Evolutionary conservation across 2,888 invertebrate species (phyloP).

Genomic region (Hypena proboscidalis): DNA sequence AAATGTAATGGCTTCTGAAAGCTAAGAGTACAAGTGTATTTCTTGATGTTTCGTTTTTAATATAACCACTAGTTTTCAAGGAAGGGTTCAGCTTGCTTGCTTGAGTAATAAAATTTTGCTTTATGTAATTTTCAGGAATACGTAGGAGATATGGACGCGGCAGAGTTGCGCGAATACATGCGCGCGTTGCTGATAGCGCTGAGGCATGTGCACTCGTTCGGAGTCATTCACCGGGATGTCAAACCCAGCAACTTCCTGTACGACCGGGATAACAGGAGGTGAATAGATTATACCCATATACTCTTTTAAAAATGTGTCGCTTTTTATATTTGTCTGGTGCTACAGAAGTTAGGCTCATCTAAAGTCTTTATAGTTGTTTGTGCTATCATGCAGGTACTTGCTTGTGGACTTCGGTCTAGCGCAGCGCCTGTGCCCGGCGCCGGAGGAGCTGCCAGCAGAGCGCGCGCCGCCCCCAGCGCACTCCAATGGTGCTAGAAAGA

Average conservation of each 20-base stretch:
- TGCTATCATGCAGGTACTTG: slow-evolving; percentile 83
- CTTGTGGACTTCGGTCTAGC: slow-evolving; percentile 96
- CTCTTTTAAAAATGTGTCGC: too few relatives aligned
- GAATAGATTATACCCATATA: neutral
- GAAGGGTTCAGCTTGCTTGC: too few relatives aligned
- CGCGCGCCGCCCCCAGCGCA: slow-evolving; percentile 83
- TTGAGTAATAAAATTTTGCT: slow-evolving; percentile 90
- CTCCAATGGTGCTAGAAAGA: slow-evolving; percentile 47
- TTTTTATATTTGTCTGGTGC: too few relatives aligned
- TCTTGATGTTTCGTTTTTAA: too few relatives aligned
- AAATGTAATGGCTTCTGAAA: too few relatives aligned
- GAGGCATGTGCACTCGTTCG: slow-evolving; percentile 91
- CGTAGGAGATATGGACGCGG: slow-evolving; percentile 87
- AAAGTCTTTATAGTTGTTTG: neutral
- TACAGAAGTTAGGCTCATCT: too few relatives aligned
- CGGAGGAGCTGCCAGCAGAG: slow-evolving; percentile 27
- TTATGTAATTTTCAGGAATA: slow-evolving; percentile 90
- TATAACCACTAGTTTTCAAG: too few relatives aligned
- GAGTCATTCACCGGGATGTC: slow-evolving; percentile 95
- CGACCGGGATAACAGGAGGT: slow-evolving; percentile 88
- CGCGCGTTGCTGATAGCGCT: slow-evolving; percentile 92
- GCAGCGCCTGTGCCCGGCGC: slow-evolving; percentile 82
- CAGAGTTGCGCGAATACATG: slow-evolving; percentile 92
- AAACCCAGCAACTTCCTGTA: slow-evolving; percentile 97
- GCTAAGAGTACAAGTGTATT: too few relatives aligned